Evolutionary conservation across 1,140 invertebrate genomes (phyloP), one percentile per base, ranked within the genome.

Genomic region (Brachionus calyciflorus): DNA sequence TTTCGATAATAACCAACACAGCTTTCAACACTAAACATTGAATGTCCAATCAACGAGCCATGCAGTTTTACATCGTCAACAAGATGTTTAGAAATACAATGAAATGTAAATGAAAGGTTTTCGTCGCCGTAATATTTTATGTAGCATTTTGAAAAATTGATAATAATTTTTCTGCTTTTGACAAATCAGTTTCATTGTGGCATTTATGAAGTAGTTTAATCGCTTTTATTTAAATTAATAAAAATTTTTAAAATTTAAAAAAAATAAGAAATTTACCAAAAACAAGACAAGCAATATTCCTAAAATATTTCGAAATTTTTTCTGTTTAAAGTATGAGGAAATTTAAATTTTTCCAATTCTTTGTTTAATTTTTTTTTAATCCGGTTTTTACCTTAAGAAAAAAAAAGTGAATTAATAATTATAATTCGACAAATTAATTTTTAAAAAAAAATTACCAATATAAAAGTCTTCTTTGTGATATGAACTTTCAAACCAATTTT

Each of bases 241-340:
- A 5, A 37, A 37, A n/a, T n/a, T n/a, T n/a, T n/a, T n/a, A n/a
- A n/a, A n/a, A n/a, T n/a, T n/a, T n/a, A n/a, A n/a, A n/a, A n/a
- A n/a, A n/a, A n/a, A n/a, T n/a, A n/a, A n/a, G n/a, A 5, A 5
- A 5, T 3, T 37, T 37, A 37, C 33, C 33, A 37, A 3, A 3
- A 53, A 60, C 21, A 33, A 60, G 55, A 33, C 55, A 60, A 14
- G 55, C 55, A 60, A 60, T 60, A 33, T 60, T 60, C 55, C 55
- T 33, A 60, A 33, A 60, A 21, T 33, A 60, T 33, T 60, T 30
- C 5, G 33, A 60, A 60, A 30, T 30, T 33, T 12, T 33, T 12
- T 30, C 28, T 28, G n/a, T 60, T 57, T 33, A 33, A 33, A 17
- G 55, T 60, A 60, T 60, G 55, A 14, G 55, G 55, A 33, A 60